Conservation (phyloP, 2,113 vertebrate species). For the Zingel zingel region DNA sequence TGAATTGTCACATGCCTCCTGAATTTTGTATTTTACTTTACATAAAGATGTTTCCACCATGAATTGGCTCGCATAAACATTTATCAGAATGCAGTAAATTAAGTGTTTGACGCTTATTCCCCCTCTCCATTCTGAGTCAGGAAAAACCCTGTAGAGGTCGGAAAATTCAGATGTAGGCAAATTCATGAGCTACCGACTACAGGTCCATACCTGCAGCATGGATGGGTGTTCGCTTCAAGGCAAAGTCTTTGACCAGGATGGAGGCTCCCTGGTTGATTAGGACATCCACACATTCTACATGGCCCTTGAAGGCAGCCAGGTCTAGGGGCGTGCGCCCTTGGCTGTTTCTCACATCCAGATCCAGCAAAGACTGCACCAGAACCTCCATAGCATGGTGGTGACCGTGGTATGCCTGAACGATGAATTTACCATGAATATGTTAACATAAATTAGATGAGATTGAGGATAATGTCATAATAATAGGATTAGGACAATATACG, state of each 20-base stretch:
- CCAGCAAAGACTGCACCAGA: slow-evolving; percentile 95
- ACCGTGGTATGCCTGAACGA: slow-evolving; percentile 94
- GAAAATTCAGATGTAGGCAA: not conserved
- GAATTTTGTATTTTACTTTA: too few species aligned
- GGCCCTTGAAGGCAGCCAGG: slow-evolving; percentile 96
- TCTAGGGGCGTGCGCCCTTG: slow-evolving; percentile 96
- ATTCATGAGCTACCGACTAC: not conserved
- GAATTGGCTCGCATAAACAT: too few species aligned
- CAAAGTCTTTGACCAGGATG: slow-evolving; percentile 95
- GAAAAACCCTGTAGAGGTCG: too few species aligned
- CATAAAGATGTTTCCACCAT: too few species aligned
- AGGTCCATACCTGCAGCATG: slow-evolving; percentile 91
- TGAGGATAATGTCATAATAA: not conserved
- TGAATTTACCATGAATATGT: not conserved
- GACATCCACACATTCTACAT: slow-evolving; percentile 97
- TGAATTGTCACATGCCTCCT: too few species aligned
- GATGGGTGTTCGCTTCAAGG: slow-evolving; percentile 95
- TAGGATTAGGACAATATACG: not conserved
- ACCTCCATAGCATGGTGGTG: slow-evolving; percentile 98
- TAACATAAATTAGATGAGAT: not conserved
- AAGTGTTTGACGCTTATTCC: too few species aligned
- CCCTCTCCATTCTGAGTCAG: too few species aligned
- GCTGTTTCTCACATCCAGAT: slow-evolving; percentile 95
- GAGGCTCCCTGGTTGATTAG: slow-evolving; percentile 98
- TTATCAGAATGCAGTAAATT: too few species aligned